Percentiles rank a stretch among this genome's conserved stretches.
These are phyloP conservation scores for Umimayanthus chanpuru DNA, from an alignment of 92 coral and sea anemone species.

Conservation along the genomic window DNA sequence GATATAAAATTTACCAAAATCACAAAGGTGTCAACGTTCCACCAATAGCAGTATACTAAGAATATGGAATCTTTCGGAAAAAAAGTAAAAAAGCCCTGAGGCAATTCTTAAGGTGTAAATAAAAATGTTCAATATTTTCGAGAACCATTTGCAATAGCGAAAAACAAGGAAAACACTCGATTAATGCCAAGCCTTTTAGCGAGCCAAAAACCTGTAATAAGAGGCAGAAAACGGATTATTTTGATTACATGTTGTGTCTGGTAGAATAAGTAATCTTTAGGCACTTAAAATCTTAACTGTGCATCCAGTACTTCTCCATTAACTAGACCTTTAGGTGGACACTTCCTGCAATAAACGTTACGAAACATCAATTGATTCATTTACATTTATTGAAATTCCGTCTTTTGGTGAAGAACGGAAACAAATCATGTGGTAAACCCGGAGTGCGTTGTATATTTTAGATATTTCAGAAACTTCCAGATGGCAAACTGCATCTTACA, in stretches of 20 bases:
- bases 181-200: neutral
- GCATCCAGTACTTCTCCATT: neutral
- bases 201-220: neutral
- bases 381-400: neutral
- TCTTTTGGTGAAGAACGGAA: neutral
- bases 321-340: neutral
- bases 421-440: neutral
- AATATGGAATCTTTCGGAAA: neutral
- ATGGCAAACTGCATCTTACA: no score
- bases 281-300: neutral
- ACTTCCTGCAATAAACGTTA: neutral
- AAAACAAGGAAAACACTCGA: neutral
- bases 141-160: neutral
- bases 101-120: neutral
- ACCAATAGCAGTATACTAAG: neutral
- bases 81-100: neutral
- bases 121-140: neutral
- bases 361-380: neutral
- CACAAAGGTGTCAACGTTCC: no score
- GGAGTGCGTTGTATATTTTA: neutral
- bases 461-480: no score
- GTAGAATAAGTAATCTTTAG: neutral
- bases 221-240: neutral
- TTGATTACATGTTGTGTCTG: neutral
- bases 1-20: no score